These are phyloP conservation scores for Uria aalge DNA, from an alignment of 2,113 vertebrate genomes.

Conservation along the genomic window DNA sequence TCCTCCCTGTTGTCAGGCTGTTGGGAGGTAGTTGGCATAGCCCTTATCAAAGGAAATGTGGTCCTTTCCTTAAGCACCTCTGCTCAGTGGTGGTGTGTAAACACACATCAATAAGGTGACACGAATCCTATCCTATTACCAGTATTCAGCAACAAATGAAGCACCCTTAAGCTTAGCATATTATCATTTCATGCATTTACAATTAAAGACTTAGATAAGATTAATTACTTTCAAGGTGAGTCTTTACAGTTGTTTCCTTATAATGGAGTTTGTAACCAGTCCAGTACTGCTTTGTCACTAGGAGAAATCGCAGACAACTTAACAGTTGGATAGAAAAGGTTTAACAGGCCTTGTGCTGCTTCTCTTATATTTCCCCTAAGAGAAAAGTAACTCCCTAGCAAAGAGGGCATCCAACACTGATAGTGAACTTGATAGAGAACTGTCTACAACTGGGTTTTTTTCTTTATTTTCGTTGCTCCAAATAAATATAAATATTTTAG, in stretches of 20 bases:
- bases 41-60: background rate
- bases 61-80: background rate
- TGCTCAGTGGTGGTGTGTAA: conserved; percentile 2
- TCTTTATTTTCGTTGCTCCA: background rate
- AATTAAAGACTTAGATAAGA: conserved; percentile 48
- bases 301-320: background rate
- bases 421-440: background rate
- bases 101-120: conserved; percentile 14
- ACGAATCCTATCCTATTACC: conserved; percentile 38
- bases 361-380: background rate
- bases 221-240: conserved; percentile 30
- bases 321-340: background rate
- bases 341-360: background rate
- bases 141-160: conserved; percentile 23
- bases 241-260: background rate
- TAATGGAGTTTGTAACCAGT: background rate
- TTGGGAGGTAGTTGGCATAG: background rate
- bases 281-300: background rate
- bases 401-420: background rate
- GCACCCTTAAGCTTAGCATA: conserved; percentile 6
- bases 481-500: background rate
- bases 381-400: background rate
- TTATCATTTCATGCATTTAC: conserved; percentile 43
- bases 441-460: background rate
- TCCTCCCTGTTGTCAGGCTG: background rate